Percentiles rank a stretch among this genome's conserved stretches.
Conservation (phyloP, 92 coral and sea anemone genomes). For the Phymanthus crucifer region DNA sequence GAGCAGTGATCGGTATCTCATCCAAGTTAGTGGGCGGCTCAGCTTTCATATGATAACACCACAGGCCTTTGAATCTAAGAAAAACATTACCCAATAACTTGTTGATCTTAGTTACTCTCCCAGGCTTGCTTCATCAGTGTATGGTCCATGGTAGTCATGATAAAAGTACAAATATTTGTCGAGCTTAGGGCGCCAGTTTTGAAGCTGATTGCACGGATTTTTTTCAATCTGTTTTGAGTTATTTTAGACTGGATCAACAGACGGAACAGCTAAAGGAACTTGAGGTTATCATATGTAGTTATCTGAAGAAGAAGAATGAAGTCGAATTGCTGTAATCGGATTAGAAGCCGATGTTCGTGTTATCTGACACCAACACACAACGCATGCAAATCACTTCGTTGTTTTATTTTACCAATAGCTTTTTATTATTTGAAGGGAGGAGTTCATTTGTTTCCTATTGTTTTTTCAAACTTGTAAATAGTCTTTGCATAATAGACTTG, state of each 20-base stretch:
- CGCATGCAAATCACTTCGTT: constrained; percentile 38
- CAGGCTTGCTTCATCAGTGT: constrained; percentile 18
- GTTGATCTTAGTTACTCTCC: constrained; percentile 71
- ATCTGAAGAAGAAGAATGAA: constrained; percentile 23
- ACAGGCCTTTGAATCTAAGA: constrained; percentile 66
- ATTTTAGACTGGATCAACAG: constrained; percentile 23
- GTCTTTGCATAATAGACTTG: constrained; percentile 33
- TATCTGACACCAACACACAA: constrained; percentile 21
- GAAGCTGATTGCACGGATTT: constrained; percentile 17
- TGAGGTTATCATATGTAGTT: constrained; percentile 26
- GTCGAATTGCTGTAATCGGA: constrained; percentile 42
- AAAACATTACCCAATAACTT: constrained; percentile 85
- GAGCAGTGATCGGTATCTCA: not conserved
- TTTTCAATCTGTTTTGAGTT: constrained; percentile 21
- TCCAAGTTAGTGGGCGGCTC: constrained; percentile 60
- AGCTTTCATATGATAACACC: constrained; percentile 60
- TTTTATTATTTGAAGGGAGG: constrained; percentile 36
- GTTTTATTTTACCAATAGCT: constrained; percentile 9
- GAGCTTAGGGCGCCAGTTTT: constrained; percentile 22
- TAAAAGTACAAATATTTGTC: constrained; percentile 86
- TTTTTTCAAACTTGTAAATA: constrained; percentile 27
- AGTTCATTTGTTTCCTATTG: constrained; percentile 38
- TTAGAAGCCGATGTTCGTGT: constrained; percentile 21
- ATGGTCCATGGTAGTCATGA: constrained; percentile 62
- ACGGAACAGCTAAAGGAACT: constrained; percentile 6